Evolutionary conservation across 1,140 invertebrate species (phyloP).

Genomic region (Cyclina sinensis): DNA sequence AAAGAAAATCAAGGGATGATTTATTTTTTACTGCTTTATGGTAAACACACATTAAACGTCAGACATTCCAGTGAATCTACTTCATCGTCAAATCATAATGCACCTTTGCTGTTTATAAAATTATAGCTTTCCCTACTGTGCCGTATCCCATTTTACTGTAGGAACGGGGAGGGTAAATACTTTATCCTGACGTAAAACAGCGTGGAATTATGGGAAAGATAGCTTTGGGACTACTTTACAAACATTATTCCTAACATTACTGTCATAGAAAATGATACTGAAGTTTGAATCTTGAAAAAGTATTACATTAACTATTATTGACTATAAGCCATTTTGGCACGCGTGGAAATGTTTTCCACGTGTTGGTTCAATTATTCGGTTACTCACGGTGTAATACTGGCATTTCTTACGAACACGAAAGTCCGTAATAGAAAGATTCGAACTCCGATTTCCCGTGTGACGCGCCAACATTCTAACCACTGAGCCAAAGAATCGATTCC

Average conservation of each 20-base stretch:
- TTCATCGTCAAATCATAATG: neutral
- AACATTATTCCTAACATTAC: neutral
- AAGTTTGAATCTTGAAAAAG: neutral
- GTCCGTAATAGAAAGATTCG: too few species aligned
- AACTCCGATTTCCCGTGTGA: too few species aligned
- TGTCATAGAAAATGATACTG: neutral
- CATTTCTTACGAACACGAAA: too few species aligned
- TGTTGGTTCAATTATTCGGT: too few species aligned
- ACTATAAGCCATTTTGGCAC: neutral
- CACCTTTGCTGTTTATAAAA: neutral
- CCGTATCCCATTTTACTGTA: neutral
- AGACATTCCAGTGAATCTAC: neutral
- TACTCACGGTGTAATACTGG: too few species aligned
- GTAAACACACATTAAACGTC: neutral
- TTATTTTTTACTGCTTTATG: neutral
- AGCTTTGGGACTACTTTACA: neutral
- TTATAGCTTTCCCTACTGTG: neutral
- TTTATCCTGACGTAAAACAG: constrained; percentile 2
- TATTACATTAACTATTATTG: neutral
- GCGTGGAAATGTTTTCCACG: too few species aligned
- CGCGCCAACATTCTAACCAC: too few species aligned
- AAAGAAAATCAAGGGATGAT: neutral
- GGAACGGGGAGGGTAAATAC: neutral
- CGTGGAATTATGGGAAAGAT: neutral
- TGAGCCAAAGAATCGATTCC: too few species aligned